Evolutionary conservation across 2,888 invertebrate genomes (phyloP).

Genomic region (Petrolisthes manimaculis): DNA sequence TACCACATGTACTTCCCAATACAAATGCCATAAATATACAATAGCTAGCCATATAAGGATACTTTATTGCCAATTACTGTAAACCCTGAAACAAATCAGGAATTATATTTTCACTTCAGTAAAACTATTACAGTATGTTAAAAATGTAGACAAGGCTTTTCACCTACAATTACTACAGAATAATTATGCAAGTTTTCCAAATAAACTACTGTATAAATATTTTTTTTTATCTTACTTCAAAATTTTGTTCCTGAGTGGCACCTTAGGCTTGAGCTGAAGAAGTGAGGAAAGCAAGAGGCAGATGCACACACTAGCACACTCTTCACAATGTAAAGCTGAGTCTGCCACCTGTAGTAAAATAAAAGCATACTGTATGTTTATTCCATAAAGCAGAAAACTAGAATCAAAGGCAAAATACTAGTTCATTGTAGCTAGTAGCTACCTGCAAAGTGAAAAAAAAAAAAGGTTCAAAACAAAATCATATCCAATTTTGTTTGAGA

Average conservation of each 20-base stretch:
- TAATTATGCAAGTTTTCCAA: neutral
- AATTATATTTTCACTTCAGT: neutral
- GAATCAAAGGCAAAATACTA: neutral
- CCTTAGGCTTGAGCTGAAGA: slow-evolving; percentile 47
- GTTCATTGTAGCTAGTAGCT: neutral
- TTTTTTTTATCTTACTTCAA: slow-evolving; percentile 49
- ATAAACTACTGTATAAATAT: too few relatives aligned
- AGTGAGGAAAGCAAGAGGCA: slow-evolving; percentile 19
- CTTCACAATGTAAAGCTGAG: slow-evolving; percentile 23
- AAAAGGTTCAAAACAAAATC: too few relatives aligned
- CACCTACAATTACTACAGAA: neutral
- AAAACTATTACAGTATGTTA: neutral
- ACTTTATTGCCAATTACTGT: too few relatives aligned
- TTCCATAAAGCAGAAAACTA: neutral
- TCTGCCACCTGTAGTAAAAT: neutral
- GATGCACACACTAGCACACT: slow-evolving; percentile 9
- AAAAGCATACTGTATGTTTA: neutral
- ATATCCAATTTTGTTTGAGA: too few relatives aligned
- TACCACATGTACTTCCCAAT: too few relatives aligned
- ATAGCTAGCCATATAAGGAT: too few relatives aligned
- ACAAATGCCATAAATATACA: too few relatives aligned
- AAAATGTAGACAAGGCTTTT: neutral
- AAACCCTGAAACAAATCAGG: too few relatives aligned
- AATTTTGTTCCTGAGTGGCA: slow-evolving; percentile 42
- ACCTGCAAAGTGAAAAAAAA: neutral